phyloP scores from a whole-genome alignment of 2,888 invertebrate species.

The Amitus sp. region DNA sequence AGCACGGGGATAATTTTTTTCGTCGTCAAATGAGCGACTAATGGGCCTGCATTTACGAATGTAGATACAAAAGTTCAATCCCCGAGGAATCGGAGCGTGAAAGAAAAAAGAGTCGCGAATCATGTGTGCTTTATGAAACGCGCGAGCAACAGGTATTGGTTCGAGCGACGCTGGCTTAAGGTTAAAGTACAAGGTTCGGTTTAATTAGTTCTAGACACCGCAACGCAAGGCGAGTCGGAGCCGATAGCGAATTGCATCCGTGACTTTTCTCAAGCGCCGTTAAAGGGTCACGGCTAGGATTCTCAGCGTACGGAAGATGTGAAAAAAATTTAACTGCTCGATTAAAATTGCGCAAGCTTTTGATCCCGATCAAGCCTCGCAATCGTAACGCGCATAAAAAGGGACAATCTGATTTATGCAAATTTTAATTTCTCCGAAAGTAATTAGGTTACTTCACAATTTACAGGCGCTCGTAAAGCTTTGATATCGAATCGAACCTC shows the following conservation, averaged over 20 bases:
- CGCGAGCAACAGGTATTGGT: slow-evolving; percentile 30
- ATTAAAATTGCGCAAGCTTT: no score
- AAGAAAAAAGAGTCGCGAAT: no score
- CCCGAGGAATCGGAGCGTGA: no score
- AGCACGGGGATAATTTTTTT: background rate
- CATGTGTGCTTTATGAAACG: background rate
- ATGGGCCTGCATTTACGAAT: no score
- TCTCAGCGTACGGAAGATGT: background rate
- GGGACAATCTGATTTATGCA: background rate
- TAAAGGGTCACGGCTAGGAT: slow-evolving; percentile 20
- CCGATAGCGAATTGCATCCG: slow-evolving; percentile 20
- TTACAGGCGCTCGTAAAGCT: slow-evolving; percentile 3
- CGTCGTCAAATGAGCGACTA: no score
- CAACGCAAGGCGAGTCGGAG: slow-evolving; percentile 13
- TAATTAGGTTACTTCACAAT: slow-evolving; percentile 2
- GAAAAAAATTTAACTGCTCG: no score
- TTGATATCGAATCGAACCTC: slow-evolving; percentile 8
- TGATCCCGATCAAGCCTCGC: no score
- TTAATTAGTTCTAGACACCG: slow-evolving; percentile 45
- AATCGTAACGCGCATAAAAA: no score
- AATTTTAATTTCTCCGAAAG: background rate
- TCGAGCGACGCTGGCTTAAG: slow-evolving; percentile 42
- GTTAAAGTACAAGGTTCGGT: slow-evolving; percentile 52
- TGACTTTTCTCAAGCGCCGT: slow-evolving; percentile 12
- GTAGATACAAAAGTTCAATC: no score